These are phyloP conservation scores for Drosophila siamana DNA, from an alignment of 2,888 invertebrate genomes.

Conservation along the genomic window DNA sequence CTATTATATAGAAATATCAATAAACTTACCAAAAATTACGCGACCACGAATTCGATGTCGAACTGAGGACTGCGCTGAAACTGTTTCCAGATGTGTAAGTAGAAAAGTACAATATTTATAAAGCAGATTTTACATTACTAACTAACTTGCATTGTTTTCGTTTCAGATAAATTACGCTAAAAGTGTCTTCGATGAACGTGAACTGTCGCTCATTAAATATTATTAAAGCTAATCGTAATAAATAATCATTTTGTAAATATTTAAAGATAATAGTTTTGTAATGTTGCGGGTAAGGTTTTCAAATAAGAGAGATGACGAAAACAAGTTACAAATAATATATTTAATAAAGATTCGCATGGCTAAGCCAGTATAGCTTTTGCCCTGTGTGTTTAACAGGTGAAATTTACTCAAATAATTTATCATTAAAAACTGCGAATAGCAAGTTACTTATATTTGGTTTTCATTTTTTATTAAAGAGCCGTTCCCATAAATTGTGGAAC, in stretches of 20 bases:
- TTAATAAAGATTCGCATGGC: neutral
- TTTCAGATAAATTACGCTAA: constrained; percentile 94
- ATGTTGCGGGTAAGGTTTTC: neutral
- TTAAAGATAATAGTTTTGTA: constrained; percentile 6
- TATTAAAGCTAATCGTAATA: constrained; percentile 42
- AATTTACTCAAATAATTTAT: neutral
- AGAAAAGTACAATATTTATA: neutral
- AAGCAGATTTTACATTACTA: neutral
- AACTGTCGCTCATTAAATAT: constrained; percentile 75
- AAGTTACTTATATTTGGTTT: constrained; percentile 69
- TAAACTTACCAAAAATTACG: constrained; percentile 86
- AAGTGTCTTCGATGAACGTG: constrained; percentile 92
- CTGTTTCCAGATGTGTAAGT: constrained; percentile 85
- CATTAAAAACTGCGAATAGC: constrained; percentile 18
- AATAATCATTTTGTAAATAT: constrained; percentile 26
- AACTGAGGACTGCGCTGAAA: constrained; percentile 88
- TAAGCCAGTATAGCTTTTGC: neutral
- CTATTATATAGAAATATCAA: constrained; percentile 85
- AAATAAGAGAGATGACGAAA: too few relatives aligned
- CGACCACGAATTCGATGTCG: constrained; percentile 91
- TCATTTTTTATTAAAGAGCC: constrained; percentile 74
- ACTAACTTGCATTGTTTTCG: neutral
- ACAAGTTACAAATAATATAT: neutral
- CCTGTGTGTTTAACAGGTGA: neutral
- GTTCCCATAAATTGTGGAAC: constrained; percentile 71